A percentile compares a stretch with the other conserved stretches of the same genome.
phyloP scores from a whole-genome alignment of 2,113 vertebrate species.

The Glaucidium brasilianum region DNA sequence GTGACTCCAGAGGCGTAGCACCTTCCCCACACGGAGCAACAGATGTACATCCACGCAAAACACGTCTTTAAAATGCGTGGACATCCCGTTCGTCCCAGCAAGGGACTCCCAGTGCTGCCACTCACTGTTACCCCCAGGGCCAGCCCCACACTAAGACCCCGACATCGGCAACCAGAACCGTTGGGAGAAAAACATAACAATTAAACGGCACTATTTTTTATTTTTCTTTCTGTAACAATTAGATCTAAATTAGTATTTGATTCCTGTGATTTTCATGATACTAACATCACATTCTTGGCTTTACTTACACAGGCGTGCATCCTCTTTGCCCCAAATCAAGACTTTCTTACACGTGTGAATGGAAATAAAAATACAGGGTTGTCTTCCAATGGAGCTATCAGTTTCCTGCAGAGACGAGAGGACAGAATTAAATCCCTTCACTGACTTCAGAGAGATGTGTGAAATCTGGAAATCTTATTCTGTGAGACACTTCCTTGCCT shows the following conservation, averaged over 20 bases:
- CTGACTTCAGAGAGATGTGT: not conserved
- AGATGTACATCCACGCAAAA: not conserved
- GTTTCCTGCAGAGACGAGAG: not conserved
- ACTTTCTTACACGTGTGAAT: too few species aligned
- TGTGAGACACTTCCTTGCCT: not conserved
- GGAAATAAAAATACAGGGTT: not conserved
- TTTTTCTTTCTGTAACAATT: not conserved
- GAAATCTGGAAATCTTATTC: not conserved
- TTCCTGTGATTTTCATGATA: not conserved
- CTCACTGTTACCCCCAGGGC: rapidly evolving
- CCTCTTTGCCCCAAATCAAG: not conserved
- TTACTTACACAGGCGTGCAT: not conserved
- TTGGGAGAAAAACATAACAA: not conserved
- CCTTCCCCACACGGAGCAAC: not conserved
- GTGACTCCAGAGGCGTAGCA: not conserved
- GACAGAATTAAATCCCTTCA: not conserved
- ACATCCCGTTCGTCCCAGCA: not conserved
- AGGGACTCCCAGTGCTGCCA: not conserved
- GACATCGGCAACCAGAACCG: not conserved
- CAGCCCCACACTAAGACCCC: not conserved
- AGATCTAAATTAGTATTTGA: too few species aligned
- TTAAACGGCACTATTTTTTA: not conserved
- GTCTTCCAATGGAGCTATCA: not conserved
- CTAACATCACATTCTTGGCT: not conserved
- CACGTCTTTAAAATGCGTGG: not conserved